Conservation (phyloP, 2,797 vertebrate genomes). For the Chelon labrosus region DNA sequence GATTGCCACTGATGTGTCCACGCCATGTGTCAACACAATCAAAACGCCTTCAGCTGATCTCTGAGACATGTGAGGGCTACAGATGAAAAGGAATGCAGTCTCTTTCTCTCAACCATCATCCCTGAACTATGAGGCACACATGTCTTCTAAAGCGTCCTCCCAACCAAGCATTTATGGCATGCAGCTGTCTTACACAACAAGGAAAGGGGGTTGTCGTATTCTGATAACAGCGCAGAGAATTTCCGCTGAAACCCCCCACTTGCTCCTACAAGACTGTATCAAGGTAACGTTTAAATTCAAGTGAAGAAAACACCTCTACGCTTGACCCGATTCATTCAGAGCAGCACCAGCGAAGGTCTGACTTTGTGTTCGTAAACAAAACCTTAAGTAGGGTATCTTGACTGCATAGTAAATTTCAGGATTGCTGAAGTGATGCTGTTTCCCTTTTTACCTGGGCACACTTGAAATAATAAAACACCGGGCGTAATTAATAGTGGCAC, state of each 20-base stretch:
- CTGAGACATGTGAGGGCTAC: slow-evolving; percentile 28
- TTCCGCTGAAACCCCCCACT: slow-evolving; percentile 51
- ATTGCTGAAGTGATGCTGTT: not conserved
- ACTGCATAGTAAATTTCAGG: slow-evolving; percentile 24
- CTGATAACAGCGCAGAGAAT: slow-evolving; percentile 59
- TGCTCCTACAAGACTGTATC: slow-evolving; percentile 38
- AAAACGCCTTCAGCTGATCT: slow-evolving; percentile 47
- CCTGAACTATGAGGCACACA: slow-evolving; percentile 39
- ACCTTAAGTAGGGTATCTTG: slow-evolving; percentile 18
- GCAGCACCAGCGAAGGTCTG: slow-evolving; percentile 37
- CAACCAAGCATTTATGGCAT: slow-evolving; percentile 27
- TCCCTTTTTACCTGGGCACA: slow-evolving; percentile 9
- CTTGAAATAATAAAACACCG: slow-evolving; percentile 6
- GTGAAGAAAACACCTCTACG: slow-evolving; percentile 26
- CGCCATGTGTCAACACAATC: slow-evolving; percentile 39
- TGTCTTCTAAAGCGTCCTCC: slow-evolving; percentile 44
- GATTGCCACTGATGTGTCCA: slow-evolving; percentile 28
- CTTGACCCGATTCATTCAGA: slow-evolving; percentile 58
- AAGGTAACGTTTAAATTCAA: slow-evolving; percentile 51
- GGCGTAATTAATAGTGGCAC: slow-evolving; percentile 5
- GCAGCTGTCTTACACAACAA: slow-evolving; percentile 44
- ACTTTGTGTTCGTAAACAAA: slow-evolving; percentile 55
- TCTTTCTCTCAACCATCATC: slow-evolving; percentile 28
- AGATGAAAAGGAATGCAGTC: slow-evolving; percentile 27
- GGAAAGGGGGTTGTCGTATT: slow-evolving; percentile 53